Percentiles rank a stretch among this genome's conserved stretches.
Evolutionary conservation across 2,797 vertebrate species (phyloP).

Genomic region (Sarcoramphus papa): DNA sequence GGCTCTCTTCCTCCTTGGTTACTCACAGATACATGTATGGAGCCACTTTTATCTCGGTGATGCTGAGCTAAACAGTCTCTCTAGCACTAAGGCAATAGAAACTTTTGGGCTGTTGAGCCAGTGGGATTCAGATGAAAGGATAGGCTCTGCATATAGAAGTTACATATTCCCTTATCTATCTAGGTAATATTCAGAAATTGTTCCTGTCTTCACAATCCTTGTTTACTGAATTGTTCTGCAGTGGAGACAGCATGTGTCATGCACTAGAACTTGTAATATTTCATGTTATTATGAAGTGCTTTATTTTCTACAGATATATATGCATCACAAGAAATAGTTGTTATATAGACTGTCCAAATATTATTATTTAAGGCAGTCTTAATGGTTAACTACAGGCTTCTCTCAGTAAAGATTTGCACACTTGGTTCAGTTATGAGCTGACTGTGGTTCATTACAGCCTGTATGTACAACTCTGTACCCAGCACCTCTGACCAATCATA

Average conservation of each 20-base stretch:
- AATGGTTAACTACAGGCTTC: background rate
- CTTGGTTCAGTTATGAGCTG: background rate
- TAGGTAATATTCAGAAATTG: background rate
- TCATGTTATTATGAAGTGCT: background rate
- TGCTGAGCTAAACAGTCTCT: background rate
- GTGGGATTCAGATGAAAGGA: background rate
- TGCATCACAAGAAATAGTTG: background rate
- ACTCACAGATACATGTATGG: accelerated
- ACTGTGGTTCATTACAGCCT: background rate
- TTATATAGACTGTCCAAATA: background rate
- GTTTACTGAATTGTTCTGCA: background rate
- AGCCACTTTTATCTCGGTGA: background rate
- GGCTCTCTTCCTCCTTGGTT: background rate
- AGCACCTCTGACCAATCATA: background rate
- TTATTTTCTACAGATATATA: background rate
- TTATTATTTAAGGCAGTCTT: background rate
- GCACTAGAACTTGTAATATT: background rate
- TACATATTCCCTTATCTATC: background rate
- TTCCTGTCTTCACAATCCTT: background rate
- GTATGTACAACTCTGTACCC: background rate
- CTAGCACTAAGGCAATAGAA: background rate
- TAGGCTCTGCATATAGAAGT: background rate
- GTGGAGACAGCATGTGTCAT: background rate
- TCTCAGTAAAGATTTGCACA: background rate
- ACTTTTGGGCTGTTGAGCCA: background rate